Percentiles rank a stretch among this genome's conserved stretches.
phyloP scores from a whole-genome alignment of 1,140 invertebrate genomes.

The Drosophila willistoni region DNA sequence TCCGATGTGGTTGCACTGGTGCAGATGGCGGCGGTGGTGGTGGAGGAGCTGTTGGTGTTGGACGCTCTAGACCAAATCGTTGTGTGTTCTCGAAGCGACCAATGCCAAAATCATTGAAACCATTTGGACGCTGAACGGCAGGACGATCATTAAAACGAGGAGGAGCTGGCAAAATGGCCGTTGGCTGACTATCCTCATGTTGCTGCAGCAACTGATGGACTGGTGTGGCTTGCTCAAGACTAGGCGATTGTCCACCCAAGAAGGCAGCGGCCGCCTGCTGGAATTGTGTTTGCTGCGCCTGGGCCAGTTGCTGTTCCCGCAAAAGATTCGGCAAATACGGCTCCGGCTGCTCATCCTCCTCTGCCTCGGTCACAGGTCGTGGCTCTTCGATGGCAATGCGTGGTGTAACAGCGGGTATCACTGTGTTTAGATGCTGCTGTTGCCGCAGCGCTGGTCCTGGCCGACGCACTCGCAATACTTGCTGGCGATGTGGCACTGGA shows the following conservation, averaged over 20 bases:
- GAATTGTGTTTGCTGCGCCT: slow-evolving; percentile 84
- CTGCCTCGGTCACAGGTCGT: slow-evolving; percentile 85
- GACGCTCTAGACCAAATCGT: slow-evolving; percentile 63
- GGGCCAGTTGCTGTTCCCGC: slow-evolving; percentile 73
- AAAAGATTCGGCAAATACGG: slow-evolving; percentile 68
- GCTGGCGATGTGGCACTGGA: slow-evolving; percentile 83
- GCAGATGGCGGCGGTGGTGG: slow-evolving; percentile 27
- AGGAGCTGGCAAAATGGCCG: slow-evolving; percentile 83
- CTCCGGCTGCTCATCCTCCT: slow-evolving; percentile 84
- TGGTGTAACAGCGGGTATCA: slow-evolving; percentile 84
- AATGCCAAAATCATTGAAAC: slow-evolving; percentile 78
- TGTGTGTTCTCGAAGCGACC: slow-evolving; percentile 68
- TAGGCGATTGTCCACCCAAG: slow-evolving; percentile 76
- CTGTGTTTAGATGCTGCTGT: slow-evolving; percentile 80
- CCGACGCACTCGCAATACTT: slow-evolving; percentile 83
- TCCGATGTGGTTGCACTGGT: slow-evolving; percentile 46
- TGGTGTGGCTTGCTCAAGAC: slow-evolving; percentile 78
- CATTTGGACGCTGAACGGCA: slow-evolving; percentile 41
- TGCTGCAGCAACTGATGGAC: slow-evolving; percentile 70
- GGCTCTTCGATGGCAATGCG: slow-evolving; percentile 83
- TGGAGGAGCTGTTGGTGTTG: slow-evolving; percentile 50
- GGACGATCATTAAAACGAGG: slow-evolving; percentile 82
- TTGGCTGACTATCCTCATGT: slow-evolving; percentile 79
- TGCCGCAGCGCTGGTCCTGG: slow-evolving; percentile 79
- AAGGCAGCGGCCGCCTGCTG: slow-evolving; percentile 77